Base-by-base conservation (phyloP, 2,113 vertebrate genomes). In the Pelodiscus sinensis region DNA sequence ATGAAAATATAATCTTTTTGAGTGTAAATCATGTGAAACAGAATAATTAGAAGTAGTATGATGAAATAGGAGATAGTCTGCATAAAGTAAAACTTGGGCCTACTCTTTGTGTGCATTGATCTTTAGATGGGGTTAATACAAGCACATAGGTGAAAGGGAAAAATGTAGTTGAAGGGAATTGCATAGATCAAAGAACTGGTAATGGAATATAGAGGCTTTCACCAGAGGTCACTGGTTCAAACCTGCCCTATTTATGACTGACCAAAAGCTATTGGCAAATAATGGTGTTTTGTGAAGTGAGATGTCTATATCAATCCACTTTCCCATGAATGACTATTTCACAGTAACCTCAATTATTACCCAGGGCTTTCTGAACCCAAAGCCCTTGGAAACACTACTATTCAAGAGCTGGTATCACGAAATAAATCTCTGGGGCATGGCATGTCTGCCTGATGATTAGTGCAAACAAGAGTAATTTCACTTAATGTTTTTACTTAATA, bases 81-180 rank as follows among this genome's bases (percentile, higher is more conserved):
- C 29, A 25, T 91, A 79, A 80, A 87, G 79, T 84, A 91, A 84
- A 90, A 78, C 18, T 65, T 82, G 6, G 1, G 3, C 71, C 27
- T 82, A 87, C 57, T 3, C 60, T 79, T 84, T 91, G 1, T 87
- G 88, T 79, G 3, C 5, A 52, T 51, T 87, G 79, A 92, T 92
- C 93, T 95, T 75, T 86, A 82, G 58, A 51, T 85, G 11, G 57
- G 4, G 84, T 92, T 82, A 87, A 24, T 29, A 92, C 77, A 85
- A 89, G 8, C 88, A 78, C 44, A 90, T 31, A 8, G 77, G n/a
- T 7, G 56, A 2, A 38, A 21, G 6, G 88, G 58, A 82, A 92
- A 27, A 44, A 35, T 14, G 3, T 44, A 27, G 3, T 8, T 71
- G 38, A 88, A 82, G 21, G 85, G 27, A 94, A 90, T 0, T 9